Base-by-base conservation (phyloP, 1,140 invertebrate species). In the Zelostemma sp. region DNA sequence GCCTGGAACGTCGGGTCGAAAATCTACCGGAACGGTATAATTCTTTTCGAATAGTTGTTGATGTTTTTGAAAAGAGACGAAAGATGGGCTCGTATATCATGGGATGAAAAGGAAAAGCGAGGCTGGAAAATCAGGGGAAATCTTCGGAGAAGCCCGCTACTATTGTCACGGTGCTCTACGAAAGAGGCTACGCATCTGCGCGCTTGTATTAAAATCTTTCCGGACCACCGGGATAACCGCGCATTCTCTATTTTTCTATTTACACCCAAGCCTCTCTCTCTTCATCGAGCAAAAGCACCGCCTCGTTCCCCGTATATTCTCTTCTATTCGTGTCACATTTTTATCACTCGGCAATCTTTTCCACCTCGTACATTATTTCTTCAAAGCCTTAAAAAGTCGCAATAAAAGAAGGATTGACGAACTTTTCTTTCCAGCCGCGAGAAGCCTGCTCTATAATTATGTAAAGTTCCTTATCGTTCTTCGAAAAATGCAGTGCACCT, bases 61-160 rank as follows among this genome's bases (percentile, higher is more conserved):
- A 63, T 63, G 53, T 61, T 63, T 63, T 55, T 63, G 46, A 38
- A 50, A 38, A 55, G 59, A 33, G 53, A 62, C 49, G 53, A 62
- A 53, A 62, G 60, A 48, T 14, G 49, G 25, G 55, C 14, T 64
- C 62, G 62, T 65, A 57, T 53, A 65, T 65, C 54, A 65, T 43
- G 6, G 19, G n/a, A 17, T 31, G 28, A 31, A 31, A 31, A 31
- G 28, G 28, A 31, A 31, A 31, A 31, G 28, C 28, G 28, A 5
- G 28, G 28, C 28, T 31, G 28, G 28, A 31, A 31, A 31, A 31
- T 31, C 5, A 5, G 28, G 28, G 28, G 28, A 31, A 31, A 31
- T 31, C 38, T 4, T 40, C 11, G 38, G 38, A n/a, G 15, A 40
- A 9, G 15, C 15, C 38, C 11, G 38, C 38, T n/a, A 14, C 15